These are phyloP conservation scores for Ephydatia muelleri DNA, from an alignment of 37 sponge, comb jelly and placozoan species.

Conservation along the genomic window DNA sequence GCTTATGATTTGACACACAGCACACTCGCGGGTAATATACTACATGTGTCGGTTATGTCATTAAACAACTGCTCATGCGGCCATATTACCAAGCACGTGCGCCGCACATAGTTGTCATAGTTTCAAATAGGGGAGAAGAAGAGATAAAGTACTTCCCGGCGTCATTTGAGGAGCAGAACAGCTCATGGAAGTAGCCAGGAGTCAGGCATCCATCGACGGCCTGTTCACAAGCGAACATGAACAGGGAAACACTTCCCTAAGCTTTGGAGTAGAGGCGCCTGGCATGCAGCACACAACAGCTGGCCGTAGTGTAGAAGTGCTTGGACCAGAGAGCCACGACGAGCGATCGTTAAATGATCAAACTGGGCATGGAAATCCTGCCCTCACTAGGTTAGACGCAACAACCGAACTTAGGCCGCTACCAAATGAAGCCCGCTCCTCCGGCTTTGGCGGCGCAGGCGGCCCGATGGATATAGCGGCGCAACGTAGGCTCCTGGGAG, in stretches of 20 bases:
- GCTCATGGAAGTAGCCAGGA: background rate
- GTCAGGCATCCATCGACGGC: background rate
- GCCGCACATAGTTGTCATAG: slow-evolving; percentile 1
- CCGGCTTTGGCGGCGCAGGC: background rate
- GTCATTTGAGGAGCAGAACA: background rate
- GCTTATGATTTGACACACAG: background rate
- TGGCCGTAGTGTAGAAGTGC: background rate
- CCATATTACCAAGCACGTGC: background rate
- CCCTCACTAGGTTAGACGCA: background rate
- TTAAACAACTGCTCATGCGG: background rate
- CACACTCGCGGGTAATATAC: no score
- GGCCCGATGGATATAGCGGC: slow-evolving; percentile 45
- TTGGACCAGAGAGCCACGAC: background rate
- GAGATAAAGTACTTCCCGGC: background rate
- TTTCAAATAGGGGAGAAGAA: background rate
- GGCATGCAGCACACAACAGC: background rate
- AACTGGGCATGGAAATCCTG: background rate
- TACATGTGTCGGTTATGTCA: background rate
- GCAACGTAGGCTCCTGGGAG: slow-evolving; percentile 15
- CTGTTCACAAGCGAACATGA: background rate
- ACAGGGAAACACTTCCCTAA: background rate
- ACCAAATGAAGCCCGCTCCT: background rate
- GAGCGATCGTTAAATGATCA: background rate
- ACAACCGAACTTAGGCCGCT: background rate
- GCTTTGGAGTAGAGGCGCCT: background rate